These are phyloP conservation scores for Mus musculus DNA, from an alignment of 2,113 vertebrate species.

Conservation along the genomic window GRCm39 chr7:140572001-140572500, in stretches of 20 bases:
- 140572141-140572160: not conserved
- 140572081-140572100: not conserved
- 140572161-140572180: not conserved
- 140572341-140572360: constrained; percentile 56
- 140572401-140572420: constrained; percentile 58
- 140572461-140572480: constrained; percentile 45
- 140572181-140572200: not conserved
- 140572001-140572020: not conserved
- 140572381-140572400: not conserved
- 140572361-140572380: constrained; percentile 66
- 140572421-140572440: not conserved
- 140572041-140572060: not conserved
- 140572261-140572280: no score
- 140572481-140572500: constrained; percentile 81
- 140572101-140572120: not conserved
- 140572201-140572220: not conserved
- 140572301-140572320: constrained; percentile 29
- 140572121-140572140: not conserved
- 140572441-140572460: not conserved
- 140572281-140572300: no score
- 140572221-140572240: not conserved
- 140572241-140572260: no score
- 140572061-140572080: not conserved
- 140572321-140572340: constrained; percentile 2
- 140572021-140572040: not conserved